phyloP scores from a whole-genome alignment of 2,888 invertebrate genomes.

The Folsomia manolachei region DNA sequence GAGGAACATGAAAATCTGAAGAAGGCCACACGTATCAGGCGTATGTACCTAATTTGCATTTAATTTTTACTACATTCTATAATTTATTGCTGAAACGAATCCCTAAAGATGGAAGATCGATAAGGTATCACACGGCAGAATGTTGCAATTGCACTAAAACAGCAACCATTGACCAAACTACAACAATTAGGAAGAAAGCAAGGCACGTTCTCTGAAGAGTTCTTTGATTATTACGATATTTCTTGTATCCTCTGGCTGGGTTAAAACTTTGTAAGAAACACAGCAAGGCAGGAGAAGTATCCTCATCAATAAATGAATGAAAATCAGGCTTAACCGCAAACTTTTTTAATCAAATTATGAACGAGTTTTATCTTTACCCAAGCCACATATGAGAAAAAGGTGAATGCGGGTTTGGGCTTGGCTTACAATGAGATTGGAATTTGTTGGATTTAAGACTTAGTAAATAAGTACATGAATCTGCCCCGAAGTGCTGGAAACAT shows the following conservation, averaged over 20 bases:
- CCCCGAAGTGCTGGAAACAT: background rate
- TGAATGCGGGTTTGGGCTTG: background rate
- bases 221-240: no score
- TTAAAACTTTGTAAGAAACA: background rate
- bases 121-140: background rate
- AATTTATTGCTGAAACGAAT: background rate
- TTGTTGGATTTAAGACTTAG: no score
- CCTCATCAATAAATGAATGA: background rate
- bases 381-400: no score
- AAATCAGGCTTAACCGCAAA: background rate
- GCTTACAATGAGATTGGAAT: background rate
- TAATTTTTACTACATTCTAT: background rate
- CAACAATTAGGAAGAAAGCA: no score
- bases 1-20: background rate
- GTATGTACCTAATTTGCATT: background rate
- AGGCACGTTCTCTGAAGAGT: background rate
- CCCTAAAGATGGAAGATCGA: background rate
- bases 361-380: no score
- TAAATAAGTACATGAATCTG: background rate
- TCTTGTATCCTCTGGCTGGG: no score
- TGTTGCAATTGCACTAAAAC: background rate
- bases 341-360: background rate
- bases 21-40: no score
- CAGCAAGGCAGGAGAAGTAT: background rate
- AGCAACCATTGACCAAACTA: background rate